These are phyloP conservation scores for Sesamia nonagrioides DNA, from an alignment of 1,140 invertebrate species.

Conservation along the genomic window DNA sequence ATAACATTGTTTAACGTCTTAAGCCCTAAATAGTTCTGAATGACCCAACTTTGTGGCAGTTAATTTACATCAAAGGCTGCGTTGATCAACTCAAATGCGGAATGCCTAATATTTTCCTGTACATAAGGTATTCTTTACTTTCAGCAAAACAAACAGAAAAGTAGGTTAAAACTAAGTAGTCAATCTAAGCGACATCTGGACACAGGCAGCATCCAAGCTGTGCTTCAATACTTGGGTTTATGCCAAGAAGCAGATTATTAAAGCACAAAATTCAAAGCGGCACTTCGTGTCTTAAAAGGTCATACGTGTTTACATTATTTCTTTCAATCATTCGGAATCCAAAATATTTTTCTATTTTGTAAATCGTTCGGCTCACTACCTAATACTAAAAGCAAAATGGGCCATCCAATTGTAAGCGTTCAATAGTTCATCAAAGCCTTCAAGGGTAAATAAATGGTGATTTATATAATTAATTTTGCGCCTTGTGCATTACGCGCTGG, in stretches of 20 bases:
- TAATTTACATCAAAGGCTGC: not conserved
- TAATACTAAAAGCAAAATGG: not conserved
- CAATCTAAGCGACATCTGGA: not conserved
- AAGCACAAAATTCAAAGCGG: slow-evolving; percentile 8
- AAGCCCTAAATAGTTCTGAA: slow-evolving; percentile 13
- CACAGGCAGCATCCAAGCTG: not conserved
- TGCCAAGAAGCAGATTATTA: slow-evolving; percentile 19
- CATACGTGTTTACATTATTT: not conserved
- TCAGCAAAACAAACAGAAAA: too few relatives aligned
- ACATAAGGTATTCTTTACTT: too few relatives aligned
- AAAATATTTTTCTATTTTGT: not conserved
- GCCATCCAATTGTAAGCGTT: not conserved
- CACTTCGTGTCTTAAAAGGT: slow-evolving; percentile 19
- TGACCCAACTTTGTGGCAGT: not conserved
- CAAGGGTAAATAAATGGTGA: not conserved
- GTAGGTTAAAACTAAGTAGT: not conserved
- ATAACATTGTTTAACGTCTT: slow-evolving; percentile 10
- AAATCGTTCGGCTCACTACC: not conserved
- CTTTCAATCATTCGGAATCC: not conserved
- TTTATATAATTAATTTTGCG: not conserved
- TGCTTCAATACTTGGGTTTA: not conserved
- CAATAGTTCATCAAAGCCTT: not conserved
- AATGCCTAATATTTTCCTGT: not conserved
- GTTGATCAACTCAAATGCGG: not conserved
- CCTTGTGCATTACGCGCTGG: not conserved